Conservation (phyloP, 2,888 invertebrate species). For the Archaeoteleia sp. region DNA sequence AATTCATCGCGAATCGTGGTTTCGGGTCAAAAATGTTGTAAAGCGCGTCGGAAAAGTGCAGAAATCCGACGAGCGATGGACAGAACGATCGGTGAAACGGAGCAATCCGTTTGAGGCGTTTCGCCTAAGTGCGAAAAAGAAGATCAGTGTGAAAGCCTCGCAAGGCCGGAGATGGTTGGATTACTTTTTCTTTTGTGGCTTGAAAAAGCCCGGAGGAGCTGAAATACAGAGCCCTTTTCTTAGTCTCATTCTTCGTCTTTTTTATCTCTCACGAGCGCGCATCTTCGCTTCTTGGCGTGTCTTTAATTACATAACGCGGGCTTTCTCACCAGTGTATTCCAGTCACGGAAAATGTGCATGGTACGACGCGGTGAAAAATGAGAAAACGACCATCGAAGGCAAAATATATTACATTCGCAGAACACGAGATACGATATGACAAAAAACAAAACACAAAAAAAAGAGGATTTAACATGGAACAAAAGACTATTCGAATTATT, state of each 20-base stretch:
- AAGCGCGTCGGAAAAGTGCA: constrained; percentile 11
- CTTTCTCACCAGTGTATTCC: too few species aligned
- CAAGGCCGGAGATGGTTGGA: constrained; percentile 20
- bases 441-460: too few species aligned
- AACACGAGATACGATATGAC: too few species aligned
- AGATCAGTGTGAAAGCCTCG: constrained; percentile 32
- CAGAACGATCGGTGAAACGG: constrained; percentile 17
- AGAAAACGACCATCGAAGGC: too few species aligned
- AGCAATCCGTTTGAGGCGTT: constrained; percentile 35
- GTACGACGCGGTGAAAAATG: too few species aligned
- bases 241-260: constrained; percentile 2
- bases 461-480: too few species aligned
- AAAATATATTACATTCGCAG: too few species aligned
- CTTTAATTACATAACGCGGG: too few species aligned
- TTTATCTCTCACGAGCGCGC: neutral
- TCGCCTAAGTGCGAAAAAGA: constrained; percentile 35
- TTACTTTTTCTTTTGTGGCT: constrained; percentile 27
- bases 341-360: too few species aligned
- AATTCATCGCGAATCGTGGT: constrained; percentile 5
- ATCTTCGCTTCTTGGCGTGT: neutral
- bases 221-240: constrained; percentile 14
- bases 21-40: constrained; percentile 6
- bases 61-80: constrained; percentile 11
- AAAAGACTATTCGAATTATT: too few species aligned
- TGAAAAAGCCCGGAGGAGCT: constrained; percentile 15